Conservation (phyloP, 2,113 vertebrate species). For the Siniperca chuatsi region DNA sequence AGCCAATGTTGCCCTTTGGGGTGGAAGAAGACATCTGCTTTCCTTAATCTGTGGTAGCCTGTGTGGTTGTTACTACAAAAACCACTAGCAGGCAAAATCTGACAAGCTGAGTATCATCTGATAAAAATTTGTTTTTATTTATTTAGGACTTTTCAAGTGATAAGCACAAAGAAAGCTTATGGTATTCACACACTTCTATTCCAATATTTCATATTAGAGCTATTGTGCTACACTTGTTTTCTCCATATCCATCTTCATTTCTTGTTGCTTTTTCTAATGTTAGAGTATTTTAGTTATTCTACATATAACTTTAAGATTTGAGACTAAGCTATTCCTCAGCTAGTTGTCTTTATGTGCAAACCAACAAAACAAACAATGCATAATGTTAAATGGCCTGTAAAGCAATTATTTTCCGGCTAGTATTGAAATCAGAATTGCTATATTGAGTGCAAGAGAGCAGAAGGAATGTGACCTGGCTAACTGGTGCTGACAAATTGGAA, state of each 20-base stretch:
- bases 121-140: constrained; percentile 35
- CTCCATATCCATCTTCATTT: background rate
- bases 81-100: constrained; percentile 34
- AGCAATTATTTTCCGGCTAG: constrained; percentile 5
- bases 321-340: constrained; percentile 1
- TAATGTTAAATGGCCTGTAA: constrained; percentile 4
- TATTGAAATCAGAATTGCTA: constrained; percentile 12
- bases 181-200: background rate
- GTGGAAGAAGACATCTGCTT: constrained; percentile 56
- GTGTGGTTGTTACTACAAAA: constrained; percentile 43
- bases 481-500: constrained; percentile 50
- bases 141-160: constrained; percentile 24
- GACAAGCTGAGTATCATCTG: constrained; percentile 40
- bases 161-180: constrained; percentile 13
- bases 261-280: background rate
- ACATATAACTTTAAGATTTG: background rate
- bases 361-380: constrained; percentile 11
- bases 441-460: constrained; percentile 5
- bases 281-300: background rate
- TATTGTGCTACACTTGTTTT: background rate
- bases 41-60: constrained; percentile 51
- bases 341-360: background rate
- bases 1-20: constrained; percentile 52
- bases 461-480: constrained; percentile 27
- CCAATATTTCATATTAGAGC: background rate